Percentiles rank a stretch among this genome's conserved stretches.
phyloP scores from a whole-genome alignment of 1,140 invertebrate species.

The Dreissena polymorpha region DNA sequence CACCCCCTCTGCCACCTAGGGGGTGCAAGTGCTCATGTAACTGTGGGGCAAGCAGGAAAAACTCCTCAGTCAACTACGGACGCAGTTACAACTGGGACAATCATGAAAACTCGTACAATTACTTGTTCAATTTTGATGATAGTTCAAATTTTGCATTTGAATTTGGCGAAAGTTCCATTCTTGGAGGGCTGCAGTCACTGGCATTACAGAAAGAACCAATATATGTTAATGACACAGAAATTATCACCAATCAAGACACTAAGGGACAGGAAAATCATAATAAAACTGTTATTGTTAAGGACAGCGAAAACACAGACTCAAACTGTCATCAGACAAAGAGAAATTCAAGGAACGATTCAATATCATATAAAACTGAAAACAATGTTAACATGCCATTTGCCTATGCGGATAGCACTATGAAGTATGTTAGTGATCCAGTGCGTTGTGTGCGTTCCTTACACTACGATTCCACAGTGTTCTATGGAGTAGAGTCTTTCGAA shows the following conservation, averaged over 20 bases:
- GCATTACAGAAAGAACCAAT: too few species aligned
- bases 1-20: slow-evolving; percentile 42
- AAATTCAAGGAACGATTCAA: too few species aligned
- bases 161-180: not conserved
- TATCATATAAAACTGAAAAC: too few species aligned
- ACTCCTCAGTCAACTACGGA: slow-evolving; percentile 11
- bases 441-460: not conserved
- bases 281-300: not conserved
- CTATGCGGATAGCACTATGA: not conserved
- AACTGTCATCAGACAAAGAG: too few species aligned
- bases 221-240: too few species aligned
- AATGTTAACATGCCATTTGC: not conserved
- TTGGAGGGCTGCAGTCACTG: not conserved
- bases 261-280: not conserved
- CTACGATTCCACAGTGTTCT: slow-evolving; percentile 1
- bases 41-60: slow-evolving; percentile 35
- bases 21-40: slow-evolving; percentile 33
- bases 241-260: too few species aligned
- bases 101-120: too few species aligned
- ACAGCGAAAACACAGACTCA: not conserved
- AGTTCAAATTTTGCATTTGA: not conserved
- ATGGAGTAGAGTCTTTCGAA: not conserved
- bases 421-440: not conserved
- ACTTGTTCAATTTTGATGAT: not conserved
- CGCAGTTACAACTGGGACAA: too few species aligned